phyloP scores from a whole-genome alignment of 2,797 vertebrate genomes.

The Pogonophryne albipinna region DNA sequence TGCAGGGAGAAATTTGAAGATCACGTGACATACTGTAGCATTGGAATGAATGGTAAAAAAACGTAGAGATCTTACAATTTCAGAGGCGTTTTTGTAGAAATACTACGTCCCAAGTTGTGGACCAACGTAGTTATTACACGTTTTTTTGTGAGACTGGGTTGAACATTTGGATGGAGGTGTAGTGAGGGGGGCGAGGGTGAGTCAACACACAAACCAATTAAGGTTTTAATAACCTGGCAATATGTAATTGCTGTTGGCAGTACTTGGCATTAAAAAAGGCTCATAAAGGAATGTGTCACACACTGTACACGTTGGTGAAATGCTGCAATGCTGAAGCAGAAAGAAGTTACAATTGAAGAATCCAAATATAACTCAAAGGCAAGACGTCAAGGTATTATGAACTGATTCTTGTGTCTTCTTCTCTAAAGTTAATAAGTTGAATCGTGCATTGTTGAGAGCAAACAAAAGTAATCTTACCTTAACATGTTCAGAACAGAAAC shows the following conservation, averaged over 20 bases:
- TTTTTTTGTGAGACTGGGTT: no score
- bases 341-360: not conserved
- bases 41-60: no score
- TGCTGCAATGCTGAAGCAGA: not conserved
- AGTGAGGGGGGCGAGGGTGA: not conserved
- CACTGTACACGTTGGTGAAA: not conserved
- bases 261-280: not conserved
- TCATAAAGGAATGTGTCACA: not conserved
- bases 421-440: not conserved
- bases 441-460: not conserved
- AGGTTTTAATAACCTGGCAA: constrained; percentile 41
- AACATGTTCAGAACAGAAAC: constrained; percentile 5
- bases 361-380: not conserved
- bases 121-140: no score
- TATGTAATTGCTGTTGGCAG: not conserved
- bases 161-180: not conserved
- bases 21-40: no score
- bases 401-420: not conserved
- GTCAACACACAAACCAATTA: constrained; percentile 47
- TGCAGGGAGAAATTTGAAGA: no score
- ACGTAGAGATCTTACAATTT: no score
- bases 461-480: not conserved
- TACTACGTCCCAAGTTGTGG: no score
- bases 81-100: no score
- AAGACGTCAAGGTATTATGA: not conserved